A percentile compares a stretch with the other conserved stretches of the same genome.
Evolutionary conservation across 2,888 invertebrate species (phyloP).

Genomic region (Clitarchus hookeri): DNA sequence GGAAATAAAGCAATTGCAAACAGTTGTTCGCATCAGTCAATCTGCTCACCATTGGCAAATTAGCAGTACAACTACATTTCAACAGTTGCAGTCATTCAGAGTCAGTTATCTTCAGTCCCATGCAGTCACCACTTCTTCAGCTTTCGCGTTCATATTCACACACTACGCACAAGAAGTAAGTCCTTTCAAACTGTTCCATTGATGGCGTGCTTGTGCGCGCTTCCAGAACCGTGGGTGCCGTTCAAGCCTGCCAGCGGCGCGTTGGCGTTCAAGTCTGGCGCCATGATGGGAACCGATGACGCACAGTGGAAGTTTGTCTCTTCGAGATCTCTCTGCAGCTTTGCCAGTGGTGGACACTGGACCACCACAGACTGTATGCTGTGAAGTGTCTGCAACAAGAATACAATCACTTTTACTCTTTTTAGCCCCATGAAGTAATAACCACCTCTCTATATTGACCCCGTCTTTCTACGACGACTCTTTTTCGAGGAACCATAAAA

Average conservation of each 20-base stretch:
- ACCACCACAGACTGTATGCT: conserved; percentile 57
- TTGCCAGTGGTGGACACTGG: conserved; percentile 61
- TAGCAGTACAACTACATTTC: neutral
- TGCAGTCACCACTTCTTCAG: neutral
- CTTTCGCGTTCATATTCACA: neutral
- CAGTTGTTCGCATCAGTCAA: neutral
- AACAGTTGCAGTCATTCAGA: neutral
- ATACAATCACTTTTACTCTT: too few relatives aligned
- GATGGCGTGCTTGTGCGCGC: neutral
- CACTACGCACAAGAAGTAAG: neutral
- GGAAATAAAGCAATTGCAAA: neutral
- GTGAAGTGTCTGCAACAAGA: conserved; percentile 56
- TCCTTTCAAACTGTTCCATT: conserved; percentile 16
- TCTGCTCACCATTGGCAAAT: neutral
- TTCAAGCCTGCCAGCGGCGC: conserved; percentile 33
- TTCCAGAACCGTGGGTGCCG: conserved; percentile 29
- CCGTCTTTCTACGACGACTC: too few relatives aligned
- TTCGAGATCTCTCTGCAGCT: conserved; percentile 62
- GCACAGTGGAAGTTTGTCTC: conserved; percentile 59
- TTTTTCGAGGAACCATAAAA: too few relatives aligned
- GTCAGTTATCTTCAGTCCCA: neutral
- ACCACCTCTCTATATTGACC: too few relatives aligned
- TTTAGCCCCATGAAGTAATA: too few relatives aligned
- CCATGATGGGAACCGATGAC: conserved; percentile 53
- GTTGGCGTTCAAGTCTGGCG: conserved; percentile 54